Conservation (phyloP, 2,797 vertebrate species). For the Gephyroberyx darwinii region DNA sequence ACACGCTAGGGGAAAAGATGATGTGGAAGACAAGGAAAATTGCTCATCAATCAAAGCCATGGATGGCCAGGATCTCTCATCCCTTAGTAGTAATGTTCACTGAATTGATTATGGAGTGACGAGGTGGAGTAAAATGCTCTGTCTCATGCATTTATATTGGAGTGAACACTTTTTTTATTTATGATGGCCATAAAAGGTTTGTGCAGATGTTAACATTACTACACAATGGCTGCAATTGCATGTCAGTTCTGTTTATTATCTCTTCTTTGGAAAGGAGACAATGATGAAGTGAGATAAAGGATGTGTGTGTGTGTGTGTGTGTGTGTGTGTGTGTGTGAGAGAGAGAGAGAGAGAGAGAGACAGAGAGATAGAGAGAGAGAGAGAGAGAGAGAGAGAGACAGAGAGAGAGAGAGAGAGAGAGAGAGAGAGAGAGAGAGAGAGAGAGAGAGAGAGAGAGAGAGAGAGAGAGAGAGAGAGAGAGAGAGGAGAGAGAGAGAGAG, state of each 20-base stretch:
- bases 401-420: too few relatives aligned
- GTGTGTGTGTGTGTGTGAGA: not conserved
- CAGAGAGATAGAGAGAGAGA: not conserved
- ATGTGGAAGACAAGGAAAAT: conserved; percentile 65
- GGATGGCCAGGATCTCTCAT: conserved; percentile 57
- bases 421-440: too few relatives aligned
- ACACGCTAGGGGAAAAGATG: conserved; percentile 52
- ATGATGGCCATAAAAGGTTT: conserved; percentile 51
- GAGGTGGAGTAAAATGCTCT: conserved; percentile 64
- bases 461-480: too few relatives aligned
- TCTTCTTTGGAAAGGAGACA: conserved; percentile 50
- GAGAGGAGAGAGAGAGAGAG: too few relatives aligned
- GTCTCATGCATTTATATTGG: conserved; percentile 54
- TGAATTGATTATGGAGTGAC: conserved; percentile 70
- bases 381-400: too few relatives aligned
- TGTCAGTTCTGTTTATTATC: conserved; percentile 35
- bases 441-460: too few relatives aligned
- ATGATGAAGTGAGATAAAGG: conserved; percentile 49
- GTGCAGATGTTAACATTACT: conserved; percentile 66
- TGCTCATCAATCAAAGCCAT: conserved; percentile 69
- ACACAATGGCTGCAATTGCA: conserved; percentile 25
- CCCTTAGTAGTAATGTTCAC: conserved; percentile 62
- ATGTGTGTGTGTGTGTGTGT: not conserved
- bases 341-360: not conserved
- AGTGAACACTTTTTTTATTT: conserved; percentile 50